phyloP scores from a whole-genome alignment of 2,113 vertebrate genomes.

The Otolemur garnettii region DNA sequence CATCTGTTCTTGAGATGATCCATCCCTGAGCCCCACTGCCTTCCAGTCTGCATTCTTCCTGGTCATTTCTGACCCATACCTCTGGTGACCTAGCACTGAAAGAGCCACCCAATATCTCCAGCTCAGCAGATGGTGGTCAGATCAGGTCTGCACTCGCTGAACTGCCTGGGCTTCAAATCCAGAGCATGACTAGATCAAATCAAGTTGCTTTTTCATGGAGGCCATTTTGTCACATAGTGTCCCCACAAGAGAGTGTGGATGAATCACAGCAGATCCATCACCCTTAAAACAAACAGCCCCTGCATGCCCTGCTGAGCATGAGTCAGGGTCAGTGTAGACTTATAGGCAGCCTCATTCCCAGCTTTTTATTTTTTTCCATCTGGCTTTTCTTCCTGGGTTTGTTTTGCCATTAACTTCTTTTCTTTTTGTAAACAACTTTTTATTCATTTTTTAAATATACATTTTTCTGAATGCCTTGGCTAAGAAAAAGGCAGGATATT shows the following conservation, averaged over 20 bases:
- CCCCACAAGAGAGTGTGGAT: neutral
- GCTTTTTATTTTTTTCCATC: slow-evolving; percentile 32
- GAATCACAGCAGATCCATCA: neutral
- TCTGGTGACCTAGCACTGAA: neutral
- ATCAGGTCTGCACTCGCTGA: neutral
- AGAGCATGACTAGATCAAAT: neutral
- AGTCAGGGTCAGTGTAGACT: neutral
- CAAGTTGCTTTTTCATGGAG: neutral
- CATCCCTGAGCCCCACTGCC: too few species aligned
- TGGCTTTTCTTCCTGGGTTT: slow-evolving; percentile 65
- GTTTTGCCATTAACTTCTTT: slow-evolving; percentile 41
- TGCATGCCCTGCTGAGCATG: neutral
- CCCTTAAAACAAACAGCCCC: neutral
- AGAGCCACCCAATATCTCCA: neutral
- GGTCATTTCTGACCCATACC: neutral
- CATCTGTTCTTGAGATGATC: too few species aligned
- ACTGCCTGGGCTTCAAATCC: neutral
- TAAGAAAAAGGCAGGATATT: neutral
- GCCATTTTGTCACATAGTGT: slow-evolving; percentile 15
- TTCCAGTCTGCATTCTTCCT: neutral
- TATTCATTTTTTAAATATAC: slow-evolving; percentile 8
- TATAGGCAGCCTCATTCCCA: neutral
- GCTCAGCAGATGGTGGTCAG: neutral
- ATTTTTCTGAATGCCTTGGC: neutral
- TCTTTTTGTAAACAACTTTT: neutral